These are phyloP conservation scores for Cuculus canorus DNA, from an alignment of 2,797 vertebrate species.

Conservation along the genomic window DNA sequence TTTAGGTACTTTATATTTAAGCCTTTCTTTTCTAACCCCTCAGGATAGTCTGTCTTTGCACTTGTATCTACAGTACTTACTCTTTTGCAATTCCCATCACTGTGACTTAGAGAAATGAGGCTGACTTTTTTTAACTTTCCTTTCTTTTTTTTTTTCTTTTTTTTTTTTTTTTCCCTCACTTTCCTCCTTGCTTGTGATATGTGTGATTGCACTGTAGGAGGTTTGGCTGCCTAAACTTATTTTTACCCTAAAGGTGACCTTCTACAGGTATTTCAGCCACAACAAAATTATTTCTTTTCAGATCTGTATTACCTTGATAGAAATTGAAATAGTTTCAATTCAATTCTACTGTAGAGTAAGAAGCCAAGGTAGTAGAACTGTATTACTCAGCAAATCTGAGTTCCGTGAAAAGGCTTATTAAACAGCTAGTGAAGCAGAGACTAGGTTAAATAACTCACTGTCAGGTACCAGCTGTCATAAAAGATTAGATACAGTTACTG, in stretches of 20 bases:
- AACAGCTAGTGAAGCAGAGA: slow-evolving; percentile 70
- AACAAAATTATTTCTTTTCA: slow-evolving; percentile 53
- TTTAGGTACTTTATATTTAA: background rate
- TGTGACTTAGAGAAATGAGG: background rate
- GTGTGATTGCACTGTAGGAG: background rate
- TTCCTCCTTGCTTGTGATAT: background rate
- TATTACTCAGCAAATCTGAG: slow-evolving; percentile 69
- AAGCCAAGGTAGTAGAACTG: slow-evolving; percentile 41
- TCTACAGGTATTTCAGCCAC: background rate
- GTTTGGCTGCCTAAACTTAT: background rate
- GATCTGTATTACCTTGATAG: slow-evolving; percentile 31
- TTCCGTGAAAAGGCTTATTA: slow-evolving; percentile 71
- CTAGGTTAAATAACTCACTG: slow-evolving; percentile 75
- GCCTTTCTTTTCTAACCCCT: background rate
- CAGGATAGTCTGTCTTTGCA: background rate
- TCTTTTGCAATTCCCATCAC: background rate
- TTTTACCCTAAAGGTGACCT: slow-evolving; percentile 38
- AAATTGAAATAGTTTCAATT: slow-evolving; percentile 62
- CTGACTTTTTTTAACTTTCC: background rate
- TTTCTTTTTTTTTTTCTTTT: too few relatives aligned
- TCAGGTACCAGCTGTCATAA: slow-evolving; percentile 77
- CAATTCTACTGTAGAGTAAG: slow-evolving; percentile 54
- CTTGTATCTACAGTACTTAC: background rate
- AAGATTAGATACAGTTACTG: slow-evolving; percentile 72
- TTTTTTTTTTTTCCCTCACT: rapidly evolving